Evolutionary conservation across 2,888 invertebrate genomes (phyloP).

Genomic region (Zygaena filipendulae): DNA sequence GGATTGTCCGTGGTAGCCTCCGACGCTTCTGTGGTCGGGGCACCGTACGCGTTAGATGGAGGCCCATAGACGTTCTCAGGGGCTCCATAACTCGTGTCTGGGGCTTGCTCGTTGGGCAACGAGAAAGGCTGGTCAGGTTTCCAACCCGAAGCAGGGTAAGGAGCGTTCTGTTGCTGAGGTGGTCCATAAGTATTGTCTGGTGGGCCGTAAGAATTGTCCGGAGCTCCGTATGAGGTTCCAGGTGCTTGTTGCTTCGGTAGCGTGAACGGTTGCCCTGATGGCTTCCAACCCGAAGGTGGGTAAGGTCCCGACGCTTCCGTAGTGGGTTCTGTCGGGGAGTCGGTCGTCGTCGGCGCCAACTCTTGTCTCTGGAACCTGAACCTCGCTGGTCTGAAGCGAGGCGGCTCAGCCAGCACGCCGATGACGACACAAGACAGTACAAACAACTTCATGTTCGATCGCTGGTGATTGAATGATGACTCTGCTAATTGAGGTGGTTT

Average conservation of each 20-base stretch:
- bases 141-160: slow-evolving; percentile 55
- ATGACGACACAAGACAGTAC: slow-evolving; percentile 32
- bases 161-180: slow-evolving; percentile 28
- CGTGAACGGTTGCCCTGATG: slow-evolving; percentile 40
- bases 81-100: slow-evolving; percentile 36
- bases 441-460: slow-evolving; percentile 41
- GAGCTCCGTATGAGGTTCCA: slow-evolving; percentile 36
- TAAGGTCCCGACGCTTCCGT: slow-evolving; percentile 38
- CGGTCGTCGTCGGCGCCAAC: slow-evolving; percentile 51
- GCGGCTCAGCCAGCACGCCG: slow-evolving; percentile 43
- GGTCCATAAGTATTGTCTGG: slow-evolving; percentile 30
- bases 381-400: slow-evolving; percentile 57
- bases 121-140: slow-evolving; percentile 45
- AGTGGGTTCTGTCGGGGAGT: slow-evolving; percentile 40
- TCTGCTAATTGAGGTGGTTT: slow-evolving; percentile 13
- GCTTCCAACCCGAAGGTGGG: slow-evolving; percentile 52
- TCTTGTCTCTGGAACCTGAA: slow-evolving; percentile 55
- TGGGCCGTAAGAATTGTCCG: slow-evolving; percentile 35
- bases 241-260: slow-evolving; percentile 42
- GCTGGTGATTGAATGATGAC: slow-evolving; percentile 18
- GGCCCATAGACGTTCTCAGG: slow-evolving; percentile 37
- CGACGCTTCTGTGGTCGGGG: slow-evolving; percentile 29
- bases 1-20: slow-evolving; percentile 39
- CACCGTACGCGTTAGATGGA: slow-evolving; percentile 29
- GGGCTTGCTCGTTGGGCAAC: slow-evolving; percentile 37